Percentiles rank a stretch among this genome's conserved stretches.
phyloP scores from a whole-genome alignment of 2,113 vertebrate species.

The Callionymus lyra region DNA sequence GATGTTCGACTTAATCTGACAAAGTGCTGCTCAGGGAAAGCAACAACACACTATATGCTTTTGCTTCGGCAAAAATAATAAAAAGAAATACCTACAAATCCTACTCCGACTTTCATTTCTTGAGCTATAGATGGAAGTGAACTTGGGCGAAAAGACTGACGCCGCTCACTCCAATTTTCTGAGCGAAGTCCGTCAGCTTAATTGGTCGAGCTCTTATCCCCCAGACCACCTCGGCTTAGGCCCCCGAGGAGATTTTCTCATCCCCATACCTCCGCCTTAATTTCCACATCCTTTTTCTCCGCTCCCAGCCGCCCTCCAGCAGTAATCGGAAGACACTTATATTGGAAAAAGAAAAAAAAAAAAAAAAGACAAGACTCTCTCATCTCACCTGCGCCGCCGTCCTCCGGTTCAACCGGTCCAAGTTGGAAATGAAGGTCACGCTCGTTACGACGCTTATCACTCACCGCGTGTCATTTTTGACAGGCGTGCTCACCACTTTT shows the following conservation, averaged over 20 bases:
- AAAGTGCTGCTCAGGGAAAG: too few relatives aligned
- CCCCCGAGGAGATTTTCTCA: slow-evolving; percentile 43
- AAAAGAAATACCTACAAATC: too few relatives aligned
- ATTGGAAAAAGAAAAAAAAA: slow-evolving; percentile 20
- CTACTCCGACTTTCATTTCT: slow-evolving; percentile 43
- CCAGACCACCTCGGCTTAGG: slow-evolving; percentile 52
- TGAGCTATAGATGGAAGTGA: slow-evolving; percentile 40
- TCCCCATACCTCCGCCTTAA: slow-evolving; percentile 43
- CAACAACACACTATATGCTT: too few relatives aligned
- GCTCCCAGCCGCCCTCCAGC: slow-evolving; percentile 10
- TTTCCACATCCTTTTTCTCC: slow-evolving; percentile 23
- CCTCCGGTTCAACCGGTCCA: slow-evolving; percentile 44
- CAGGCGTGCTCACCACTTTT: slow-evolving; percentile 44
- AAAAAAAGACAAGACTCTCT: slow-evolving; percentile 26
- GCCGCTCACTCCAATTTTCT: slow-evolving; percentile 52
- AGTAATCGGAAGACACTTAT: slow-evolving; percentile 50
- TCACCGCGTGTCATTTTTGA: slow-evolving; percentile 50
- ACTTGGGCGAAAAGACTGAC: slow-evolving; percentile 42
- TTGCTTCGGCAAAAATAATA: too few relatives aligned
- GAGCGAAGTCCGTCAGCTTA: slow-evolving; percentile 52
- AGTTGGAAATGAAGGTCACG: slow-evolving; percentile 57
- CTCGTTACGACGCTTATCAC: slow-evolving; percentile 66
- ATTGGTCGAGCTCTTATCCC: slow-evolving; percentile 63
- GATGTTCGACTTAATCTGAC: too few relatives aligned
- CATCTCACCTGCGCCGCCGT: slow-evolving; percentile 17